A percentile compares a stretch with the other conserved stretches of the same genome.
phyloP scores from a whole-genome alignment of 1,140 invertebrate genomes.

The Drosophila nebulosa region DNA sequence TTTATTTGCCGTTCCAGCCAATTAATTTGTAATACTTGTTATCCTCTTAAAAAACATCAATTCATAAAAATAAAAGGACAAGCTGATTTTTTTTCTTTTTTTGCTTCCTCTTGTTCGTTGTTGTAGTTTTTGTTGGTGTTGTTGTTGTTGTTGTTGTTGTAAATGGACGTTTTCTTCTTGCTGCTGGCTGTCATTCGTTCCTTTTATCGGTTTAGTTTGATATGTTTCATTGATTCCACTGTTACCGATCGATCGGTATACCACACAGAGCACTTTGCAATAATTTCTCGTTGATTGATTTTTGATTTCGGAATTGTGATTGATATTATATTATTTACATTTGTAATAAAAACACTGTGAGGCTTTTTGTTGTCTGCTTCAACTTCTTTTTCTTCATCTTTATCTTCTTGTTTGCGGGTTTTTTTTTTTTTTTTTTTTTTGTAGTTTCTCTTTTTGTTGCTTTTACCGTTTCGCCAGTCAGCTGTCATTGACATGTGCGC shows the following conservation, averaged over 20 bases:
- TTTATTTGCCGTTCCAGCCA: background rate
- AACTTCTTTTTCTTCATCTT: constrained; percentile 33
- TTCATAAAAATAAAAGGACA: background rate
- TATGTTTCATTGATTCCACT: background rate
- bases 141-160: background rate
- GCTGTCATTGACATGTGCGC: constrained; percentile 69
- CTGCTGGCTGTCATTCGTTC: background rate
- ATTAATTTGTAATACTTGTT: background rate
- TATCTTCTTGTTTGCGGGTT: constrained; percentile 21
- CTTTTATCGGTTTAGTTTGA: background rate
- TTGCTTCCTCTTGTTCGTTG: background rate
- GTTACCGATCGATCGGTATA: background rate
- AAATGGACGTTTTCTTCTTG: constrained; percentile 2
- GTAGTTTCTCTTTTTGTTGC: constrained; percentile 18
- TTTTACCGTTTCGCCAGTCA: constrained; percentile 46
- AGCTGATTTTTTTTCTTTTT: background rate
- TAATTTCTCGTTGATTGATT: background rate
- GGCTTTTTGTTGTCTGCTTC: constrained; percentile 32
- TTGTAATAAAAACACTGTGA: constrained; percentile 22
- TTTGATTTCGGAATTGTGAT: background rate
- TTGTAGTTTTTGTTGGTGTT: background rate
- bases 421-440: background rate
- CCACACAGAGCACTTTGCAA: background rate
- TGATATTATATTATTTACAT: constrained; percentile 30
- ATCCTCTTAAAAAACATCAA: background rate